Percentiles rank a stretch among this genome's conserved stretches.
Conservation (phyloP, 2,797 vertebrate species). For the Anguilla anguilla region DNA sequence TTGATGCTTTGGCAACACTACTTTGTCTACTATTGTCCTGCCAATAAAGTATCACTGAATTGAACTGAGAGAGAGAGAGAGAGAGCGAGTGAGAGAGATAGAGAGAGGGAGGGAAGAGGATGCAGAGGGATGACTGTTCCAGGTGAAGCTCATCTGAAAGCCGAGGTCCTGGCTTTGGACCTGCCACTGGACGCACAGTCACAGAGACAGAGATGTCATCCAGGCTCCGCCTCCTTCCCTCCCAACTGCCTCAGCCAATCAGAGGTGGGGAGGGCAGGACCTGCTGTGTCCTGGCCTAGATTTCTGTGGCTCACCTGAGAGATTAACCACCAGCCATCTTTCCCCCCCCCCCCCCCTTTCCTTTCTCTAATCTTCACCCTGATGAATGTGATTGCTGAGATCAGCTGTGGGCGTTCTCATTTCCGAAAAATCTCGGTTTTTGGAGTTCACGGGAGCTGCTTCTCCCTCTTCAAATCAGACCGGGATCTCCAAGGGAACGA, state of each 20-base stretch:
- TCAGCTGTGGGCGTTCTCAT: neutral
- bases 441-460: neutral
- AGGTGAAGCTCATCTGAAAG: neutral
- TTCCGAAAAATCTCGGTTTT: neutral
- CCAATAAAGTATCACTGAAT: no score
- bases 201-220: neutral
- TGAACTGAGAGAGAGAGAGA: neutral
- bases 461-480: neutral
- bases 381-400: neutral
- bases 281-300: conserved; percentile 16
- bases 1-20: no score
- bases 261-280: neutral
- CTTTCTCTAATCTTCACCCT: neutral
- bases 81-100: neutral
- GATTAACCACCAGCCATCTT: neutral
- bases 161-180: neutral
- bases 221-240: neutral
- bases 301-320: conserved; percentile 1
- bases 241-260: neutral
- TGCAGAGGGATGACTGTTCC: neutral
- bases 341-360: neutral
- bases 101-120: neutral
- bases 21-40: no score
- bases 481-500: neutral
- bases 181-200: neutral